Conservation (phyloP, 2,888 invertebrate genomes). For the Sesia bembeciformis region DNA sequence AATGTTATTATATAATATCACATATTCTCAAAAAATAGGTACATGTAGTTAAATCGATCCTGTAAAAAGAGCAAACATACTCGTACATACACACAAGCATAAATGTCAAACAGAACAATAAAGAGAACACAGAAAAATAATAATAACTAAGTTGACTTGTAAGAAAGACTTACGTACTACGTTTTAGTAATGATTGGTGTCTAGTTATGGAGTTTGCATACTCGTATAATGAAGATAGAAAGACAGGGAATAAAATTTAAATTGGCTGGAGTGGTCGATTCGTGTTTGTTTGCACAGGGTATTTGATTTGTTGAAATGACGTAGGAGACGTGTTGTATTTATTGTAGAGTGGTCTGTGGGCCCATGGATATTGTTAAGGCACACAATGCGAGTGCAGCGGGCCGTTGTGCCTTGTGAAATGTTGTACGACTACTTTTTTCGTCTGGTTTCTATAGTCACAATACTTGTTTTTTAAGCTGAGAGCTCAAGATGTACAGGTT, state of each 20-base stretch:
- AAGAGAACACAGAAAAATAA: too few relatives aligned
- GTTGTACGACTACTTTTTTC: constrained; percentile 75
- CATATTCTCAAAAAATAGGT: too few relatives aligned
- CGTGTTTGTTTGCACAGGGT: constrained; percentile 53
- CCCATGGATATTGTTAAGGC: constrained; percentile 65
- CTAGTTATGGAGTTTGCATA: too few relatives aligned
- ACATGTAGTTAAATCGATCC: too few relatives aligned
- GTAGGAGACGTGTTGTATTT: constrained; percentile 54
- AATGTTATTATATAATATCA: too few relatives aligned
- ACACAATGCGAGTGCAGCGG: constrained; percentile 69
- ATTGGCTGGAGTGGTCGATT: constrained; percentile 56
- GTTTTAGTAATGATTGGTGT: too few relatives aligned
- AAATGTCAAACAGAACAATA: too few relatives aligned
- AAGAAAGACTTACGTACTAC: too few relatives aligned
- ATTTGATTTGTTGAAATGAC: constrained; percentile 65
- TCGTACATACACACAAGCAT: too few relatives aligned
- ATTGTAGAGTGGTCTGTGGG: constrained; percentile 46
- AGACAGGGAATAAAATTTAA: constrained; percentile 29
- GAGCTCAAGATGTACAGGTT: constrained; percentile 72
- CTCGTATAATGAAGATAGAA: not conserved
- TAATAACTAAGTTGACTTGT: too few relatives aligned
- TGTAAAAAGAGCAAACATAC: too few relatives aligned
- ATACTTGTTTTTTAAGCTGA: constrained; percentile 69
- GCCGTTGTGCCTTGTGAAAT: constrained; percentile 73
- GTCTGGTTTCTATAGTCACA: constrained; percentile 72